Conservation (phyloP, 2,113 vertebrate genomes). For the Plotosus lineatus region DNA sequence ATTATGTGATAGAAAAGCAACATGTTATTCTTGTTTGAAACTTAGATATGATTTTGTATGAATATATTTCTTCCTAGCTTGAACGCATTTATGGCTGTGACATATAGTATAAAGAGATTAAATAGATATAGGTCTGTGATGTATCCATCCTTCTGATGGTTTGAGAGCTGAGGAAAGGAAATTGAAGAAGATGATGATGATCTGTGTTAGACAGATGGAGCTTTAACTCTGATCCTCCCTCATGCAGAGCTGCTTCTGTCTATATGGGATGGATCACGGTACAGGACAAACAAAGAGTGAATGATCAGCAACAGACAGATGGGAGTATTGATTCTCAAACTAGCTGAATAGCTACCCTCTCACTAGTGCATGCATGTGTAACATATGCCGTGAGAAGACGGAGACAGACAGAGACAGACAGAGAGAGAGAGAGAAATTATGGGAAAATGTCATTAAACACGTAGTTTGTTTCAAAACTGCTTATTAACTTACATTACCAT, state of each 20-base stretch:
- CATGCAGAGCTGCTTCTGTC: constrained; percentile 49
- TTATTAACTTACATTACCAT: too few relatives aligned
- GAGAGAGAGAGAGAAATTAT: background rate
- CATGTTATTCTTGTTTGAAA: background rate
- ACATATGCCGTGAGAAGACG: background rate
- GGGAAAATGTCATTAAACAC: too few relatives aligned
- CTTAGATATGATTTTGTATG: background rate
- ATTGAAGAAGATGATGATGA: constrained; percentile 34
- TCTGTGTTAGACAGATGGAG: constrained; percentile 51
- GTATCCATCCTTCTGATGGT: constrained; percentile 20
- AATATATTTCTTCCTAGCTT: background rate
- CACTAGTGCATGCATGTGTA: background rate
- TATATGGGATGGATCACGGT: constrained; percentile 37
- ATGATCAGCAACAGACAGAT: constrained; percentile 60
- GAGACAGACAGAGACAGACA: background rate
- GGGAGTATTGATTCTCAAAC: constrained; percentile 52
- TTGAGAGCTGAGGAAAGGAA: constrained; percentile 24
- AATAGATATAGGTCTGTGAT: background rate
- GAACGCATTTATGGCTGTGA: background rate
- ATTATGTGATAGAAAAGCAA: background rate
- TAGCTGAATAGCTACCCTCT: constrained; percentile 22
- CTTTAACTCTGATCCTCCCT: constrained; percentile 42
- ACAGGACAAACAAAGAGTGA: constrained; percentile 43
- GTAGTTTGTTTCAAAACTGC: too few relatives aligned
- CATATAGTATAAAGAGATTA: background rate